Percentiles rank a stretch among this genome's conserved stretches.
Evolutionary conservation across 2,888 invertebrate species (phyloP).

Genomic region (Microplitis manilae): DNA sequence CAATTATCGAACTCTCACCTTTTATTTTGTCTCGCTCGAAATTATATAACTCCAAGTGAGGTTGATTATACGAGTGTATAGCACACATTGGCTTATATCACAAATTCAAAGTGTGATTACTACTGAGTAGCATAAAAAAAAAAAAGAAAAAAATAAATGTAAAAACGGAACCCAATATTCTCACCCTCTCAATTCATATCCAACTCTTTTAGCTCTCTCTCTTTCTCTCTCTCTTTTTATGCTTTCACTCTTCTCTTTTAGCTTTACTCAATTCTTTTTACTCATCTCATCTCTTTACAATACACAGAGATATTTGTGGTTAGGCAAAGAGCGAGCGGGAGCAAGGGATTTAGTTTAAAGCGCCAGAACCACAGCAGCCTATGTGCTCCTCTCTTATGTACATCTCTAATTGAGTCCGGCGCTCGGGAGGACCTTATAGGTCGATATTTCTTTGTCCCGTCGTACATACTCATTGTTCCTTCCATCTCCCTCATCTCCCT

Average conservation of each 20-base stretch:
- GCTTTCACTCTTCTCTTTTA: background rate
- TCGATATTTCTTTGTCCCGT: conserved; percentile 61
- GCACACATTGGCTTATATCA: background rate
- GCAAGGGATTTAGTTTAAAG: background rate
- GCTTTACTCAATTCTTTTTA: conserved; percentile 7
- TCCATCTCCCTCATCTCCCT: conserved; percentile 48
- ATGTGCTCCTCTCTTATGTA: conserved; percentile 42
- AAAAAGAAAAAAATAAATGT: background rate
- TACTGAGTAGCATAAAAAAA: background rate
- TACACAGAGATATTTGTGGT: conserved; percentile 3
- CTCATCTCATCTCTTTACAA: background rate
- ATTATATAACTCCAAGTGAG: no score
- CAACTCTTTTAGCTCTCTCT: background rate
- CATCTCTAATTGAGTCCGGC: conserved; percentile 60
- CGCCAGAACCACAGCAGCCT: background rate
- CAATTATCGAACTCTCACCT: no score
- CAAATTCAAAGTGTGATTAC: background rate
- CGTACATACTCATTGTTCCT: conserved; percentile 56
- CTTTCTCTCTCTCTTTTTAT: background rate
- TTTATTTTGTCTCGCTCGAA: no score
- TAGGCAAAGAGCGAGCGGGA: background rate
- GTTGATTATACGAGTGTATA: no score
- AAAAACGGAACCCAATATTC: conserved; percentile 1
- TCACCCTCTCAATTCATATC: background rate
- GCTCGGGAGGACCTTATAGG: conserved; percentile 42